Evolutionary conservation across 2,888 invertebrate genomes (phyloP), one percentile per base, ranked within the genome.

Genomic region (Ichneumoninae sp.): DNA sequence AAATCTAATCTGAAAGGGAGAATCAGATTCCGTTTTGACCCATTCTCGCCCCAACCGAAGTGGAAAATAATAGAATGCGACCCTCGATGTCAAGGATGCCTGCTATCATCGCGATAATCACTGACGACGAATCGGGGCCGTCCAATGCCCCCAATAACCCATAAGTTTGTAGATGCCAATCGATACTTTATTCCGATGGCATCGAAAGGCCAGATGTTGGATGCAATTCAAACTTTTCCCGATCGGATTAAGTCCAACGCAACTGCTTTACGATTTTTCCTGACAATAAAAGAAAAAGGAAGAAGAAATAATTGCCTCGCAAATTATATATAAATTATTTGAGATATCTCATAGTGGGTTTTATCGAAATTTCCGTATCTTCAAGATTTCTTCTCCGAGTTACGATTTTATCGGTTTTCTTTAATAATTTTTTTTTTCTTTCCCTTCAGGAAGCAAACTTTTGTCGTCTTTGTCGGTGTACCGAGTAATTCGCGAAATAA

Each of bases 181-280:
- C 74, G 74, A 81, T 74, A 36, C 60, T 68, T 54, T 76, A 57
- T 57, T 57, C 10, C 65, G 81, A 76, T 71, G 30, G 13, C 52
- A 76, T 76, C 76, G 75, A 76, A 47, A 54, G 70, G 70, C 81
- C 81, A 76, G 81, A 76, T 81, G 81, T 81, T 65, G 65, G 76
- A 81, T 76, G 70, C 70, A 76, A 81, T 81, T 33, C 57, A 26
- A 22, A 22, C 57, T 57, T 22, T 57, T 57, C 16, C 22, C 57
- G 57, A 57, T 57, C 22, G 22, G 22, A 26, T 26, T 13, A 57
- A 57, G 57, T 57, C 57, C 22, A 10, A 3, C 22, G 54, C 22
- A 22, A 57, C 5, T 22, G 13, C 26, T 57, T 26, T 13, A 13
- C 57, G 57, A 26, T 13, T 26, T 22, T 10, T 26, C 13, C 26